Percentiles rank a stretch among this genome's conserved stretches.
These are phyloP conservation scores for Promerops cafer DNA, from an alignment of 2,113 vertebrate genomes.

Conservation along the genomic window DNA sequence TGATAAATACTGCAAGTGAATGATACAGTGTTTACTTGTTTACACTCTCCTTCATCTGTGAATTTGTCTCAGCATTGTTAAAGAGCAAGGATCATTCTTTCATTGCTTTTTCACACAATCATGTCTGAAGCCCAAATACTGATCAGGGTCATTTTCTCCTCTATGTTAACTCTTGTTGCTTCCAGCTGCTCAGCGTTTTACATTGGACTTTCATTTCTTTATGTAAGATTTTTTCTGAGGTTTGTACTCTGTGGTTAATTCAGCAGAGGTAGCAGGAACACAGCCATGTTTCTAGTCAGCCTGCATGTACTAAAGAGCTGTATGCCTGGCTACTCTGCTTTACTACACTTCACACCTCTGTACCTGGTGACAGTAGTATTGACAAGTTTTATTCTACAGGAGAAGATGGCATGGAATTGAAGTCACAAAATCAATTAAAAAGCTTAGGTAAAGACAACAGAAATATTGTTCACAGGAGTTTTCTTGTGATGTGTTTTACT, in stretches of 20 bases:
- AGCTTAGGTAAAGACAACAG: background rate
- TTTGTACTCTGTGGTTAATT: background rate
- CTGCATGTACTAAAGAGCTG: background rate
- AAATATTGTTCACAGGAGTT: background rate
- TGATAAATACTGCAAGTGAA: slow-evolving; percentile 44
- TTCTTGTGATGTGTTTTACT: background rate
- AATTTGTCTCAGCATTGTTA: background rate
- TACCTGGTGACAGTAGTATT: background rate
- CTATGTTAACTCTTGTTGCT: background rate
- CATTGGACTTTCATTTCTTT: background rate
- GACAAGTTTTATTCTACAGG: background rate
- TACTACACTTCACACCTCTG: background rate
- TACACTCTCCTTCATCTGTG: fast-evolving
- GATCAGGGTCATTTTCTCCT: background rate
- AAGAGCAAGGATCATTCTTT: background rate
- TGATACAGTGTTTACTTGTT: background rate
- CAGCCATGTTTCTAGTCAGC: background rate
- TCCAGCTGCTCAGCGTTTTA: background rate
- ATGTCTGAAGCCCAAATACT: background rate
- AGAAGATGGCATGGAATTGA: background rate
- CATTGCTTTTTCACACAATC: background rate
- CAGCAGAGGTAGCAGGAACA: background rate
- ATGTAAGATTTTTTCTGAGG: background rate
- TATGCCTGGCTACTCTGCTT: background rate
- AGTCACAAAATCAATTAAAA: background rate